Evolutionary conservation across 2,797 vertebrate genomes (phyloP).

Genomic region (Rhyacichthys aspro): DNA sequence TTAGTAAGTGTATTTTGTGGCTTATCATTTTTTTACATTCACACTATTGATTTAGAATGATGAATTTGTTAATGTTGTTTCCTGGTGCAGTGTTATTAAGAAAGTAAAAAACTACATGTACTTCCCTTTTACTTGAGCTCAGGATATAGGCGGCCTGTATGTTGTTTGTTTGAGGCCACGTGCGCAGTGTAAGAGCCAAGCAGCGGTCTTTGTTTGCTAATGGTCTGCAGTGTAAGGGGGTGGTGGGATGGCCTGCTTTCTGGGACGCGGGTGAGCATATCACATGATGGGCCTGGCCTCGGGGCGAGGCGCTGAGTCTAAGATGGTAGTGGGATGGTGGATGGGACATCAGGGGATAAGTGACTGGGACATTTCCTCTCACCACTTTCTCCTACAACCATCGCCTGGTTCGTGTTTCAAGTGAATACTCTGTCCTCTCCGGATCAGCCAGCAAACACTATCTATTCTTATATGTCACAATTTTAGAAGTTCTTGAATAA

Average conservation of each 20-base stretch:
- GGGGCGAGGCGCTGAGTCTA: constrained; percentile 59
- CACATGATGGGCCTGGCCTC: constrained; percentile 72
- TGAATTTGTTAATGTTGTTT: too few species aligned
- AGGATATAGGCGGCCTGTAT: constrained; percentile 33
- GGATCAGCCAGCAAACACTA: not conserved
- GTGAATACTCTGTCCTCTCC: too few species aligned
- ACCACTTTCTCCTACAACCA: constrained; percentile 53
- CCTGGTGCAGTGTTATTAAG: too few species aligned
- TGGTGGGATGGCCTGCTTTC: constrained; percentile 63
- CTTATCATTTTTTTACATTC: too few species aligned
- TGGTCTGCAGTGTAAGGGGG: constrained; percentile 64
- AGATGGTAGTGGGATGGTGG: constrained; percentile 46
- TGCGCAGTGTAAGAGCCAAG: constrained; percentile 23
- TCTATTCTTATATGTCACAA: not conserved
- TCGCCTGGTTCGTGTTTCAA: constrained; percentile 29
- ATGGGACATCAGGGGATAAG: constrained; percentile 49
- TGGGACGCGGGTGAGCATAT: constrained; percentile 56
- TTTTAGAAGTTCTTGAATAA: constrained; percentile 5
- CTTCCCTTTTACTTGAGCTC: not conserved
- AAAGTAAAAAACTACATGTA: too few species aligned
- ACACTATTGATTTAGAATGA: too few species aligned
- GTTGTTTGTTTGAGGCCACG: constrained; percentile 38
- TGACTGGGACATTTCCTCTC: constrained; percentile 49
- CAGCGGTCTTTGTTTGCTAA: constrained; percentile 70
- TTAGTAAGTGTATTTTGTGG: too few species aligned